Evolutionary conservation across 2,797 vertebrate species (phyloP).

Genomic region (Sorex maritimensis): DNA sequence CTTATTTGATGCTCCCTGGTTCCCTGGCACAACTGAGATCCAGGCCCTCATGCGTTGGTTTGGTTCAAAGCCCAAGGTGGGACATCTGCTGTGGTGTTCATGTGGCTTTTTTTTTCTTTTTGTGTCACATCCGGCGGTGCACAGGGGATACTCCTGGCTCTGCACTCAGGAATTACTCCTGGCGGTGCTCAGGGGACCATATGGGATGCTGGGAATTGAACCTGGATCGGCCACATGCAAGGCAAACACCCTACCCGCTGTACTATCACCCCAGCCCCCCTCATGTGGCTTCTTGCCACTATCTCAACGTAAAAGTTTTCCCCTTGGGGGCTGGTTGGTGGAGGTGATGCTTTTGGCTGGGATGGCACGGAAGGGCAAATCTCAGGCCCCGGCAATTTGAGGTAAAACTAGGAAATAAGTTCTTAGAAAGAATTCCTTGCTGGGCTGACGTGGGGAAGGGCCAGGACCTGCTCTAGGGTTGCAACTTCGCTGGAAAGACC

Average conservation of each 20-base stretch:
- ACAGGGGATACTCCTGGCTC: no score
- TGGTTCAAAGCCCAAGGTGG: not conserved
- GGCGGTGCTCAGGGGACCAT: no score
- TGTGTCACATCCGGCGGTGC: no score
- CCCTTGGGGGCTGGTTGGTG: not conserved
- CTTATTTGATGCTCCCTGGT: not conserved
- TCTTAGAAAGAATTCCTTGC: not conserved
- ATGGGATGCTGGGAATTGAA: no score
- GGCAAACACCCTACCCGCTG: no score
- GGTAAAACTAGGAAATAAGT: not conserved
- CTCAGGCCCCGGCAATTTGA: not conserved
- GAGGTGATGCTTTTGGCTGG: not conserved
- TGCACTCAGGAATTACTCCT: no score
- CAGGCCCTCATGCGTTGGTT: not conserved
- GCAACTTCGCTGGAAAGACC: not conserved
- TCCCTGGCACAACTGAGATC: not conserved
- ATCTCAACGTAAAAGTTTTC: not conserved
- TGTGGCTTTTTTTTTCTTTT: not conserved
- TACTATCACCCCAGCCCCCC: no score
- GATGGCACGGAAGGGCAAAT: not conserved
- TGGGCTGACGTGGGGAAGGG: not conserved
- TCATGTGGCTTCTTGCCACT: conserved; percentile 14
- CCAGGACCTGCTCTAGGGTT: not conserved
- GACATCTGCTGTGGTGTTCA: not conserved
- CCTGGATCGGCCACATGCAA: no score